Base-by-base conservation (phyloP, 2,113 vertebrate species). In the Scytalopus superciliaris region DNA sequence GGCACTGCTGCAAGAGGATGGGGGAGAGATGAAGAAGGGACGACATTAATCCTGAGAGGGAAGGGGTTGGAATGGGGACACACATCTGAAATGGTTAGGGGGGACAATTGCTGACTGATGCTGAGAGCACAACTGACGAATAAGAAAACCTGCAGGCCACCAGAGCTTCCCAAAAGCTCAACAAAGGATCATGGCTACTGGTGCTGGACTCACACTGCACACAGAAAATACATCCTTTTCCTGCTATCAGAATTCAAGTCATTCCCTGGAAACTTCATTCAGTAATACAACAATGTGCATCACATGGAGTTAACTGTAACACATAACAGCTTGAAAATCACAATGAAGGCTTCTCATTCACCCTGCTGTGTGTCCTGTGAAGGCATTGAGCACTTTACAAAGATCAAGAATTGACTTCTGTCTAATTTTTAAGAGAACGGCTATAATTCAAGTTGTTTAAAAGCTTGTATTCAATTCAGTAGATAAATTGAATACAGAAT, bases 21-120 rank as follows among this genome's bases (percentile, higher is more conserved):
- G 39, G 5, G 13, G 6, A 77, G 28, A 64, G 50, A 45, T 12
- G 15, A 52, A 14, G 15, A 56, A 14, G 19, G 16, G 5, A 72
- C 17, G 37, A 75, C 0, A 0, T 2, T 27, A 89, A 63, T 12
- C 10, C 13, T 0, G 0, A 10, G 14, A 73, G n/a, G 24, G 7
- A 78, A 59, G 1, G 5, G 19, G 10, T 56, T 37, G 44, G 30
- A 93, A 84, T 22, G 30, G 15, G 35, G 33, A 74, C 23, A 57
- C 2, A 3, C 14, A 30, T 18, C 33, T 5, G 2, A 62, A 77
- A 55, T 3, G 12, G 23, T 35, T 3, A 39, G 16, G 10, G 19
- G 18, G 7, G 5, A 47, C 12, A 55, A n/a, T 4, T 85, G 33
- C 44, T 60, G 19, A 19, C 24, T 33, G 40, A 53, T 76, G 25